Evolutionary conservation across 1,140 invertebrate species (phyloP), one percentile per base, ranked within the genome.

Genomic region (Acromyrmex echinatior): DNA sequence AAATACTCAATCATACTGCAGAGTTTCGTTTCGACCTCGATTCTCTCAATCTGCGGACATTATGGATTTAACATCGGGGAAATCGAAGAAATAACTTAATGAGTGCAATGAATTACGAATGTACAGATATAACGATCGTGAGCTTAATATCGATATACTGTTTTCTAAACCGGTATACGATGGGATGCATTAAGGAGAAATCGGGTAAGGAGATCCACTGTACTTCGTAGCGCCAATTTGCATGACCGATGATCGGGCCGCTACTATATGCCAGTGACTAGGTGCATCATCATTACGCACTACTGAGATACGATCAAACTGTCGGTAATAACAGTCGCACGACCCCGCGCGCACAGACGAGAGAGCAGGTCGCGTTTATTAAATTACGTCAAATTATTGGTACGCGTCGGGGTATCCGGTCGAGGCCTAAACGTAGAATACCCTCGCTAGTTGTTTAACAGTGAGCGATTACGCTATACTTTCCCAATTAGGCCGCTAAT

Each of bases 301-400:
- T 86, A 79, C 80, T 78, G 86, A 92, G 91, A 91, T 93, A 92
- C 91, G 93, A 93, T 93, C 92, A 93, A 93, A 93, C 92, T 93
- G 89, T 93, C 92, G 71, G 89, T 93, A 93, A 93, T 93, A 92
- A 93, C 92, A 93, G 90, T 88, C 92, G 82, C 87, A 86, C 86
- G 92, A 89, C 81, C 90, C 84, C 76, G 88, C 87, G 82, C 88
- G 79, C 88, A 86, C 84, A 91, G 86, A 91, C 90, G 87, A 77
- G 90, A 81, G 80, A 51, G 88, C 88, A 87, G 91, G 88, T 92
- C 89, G 92, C 92, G 92, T 93, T 94, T 94, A 94, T 94, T 93
- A 93, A 94, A 94, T 93, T 93, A 93, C 92, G 92, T 93, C 90
- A 93, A 93, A 93, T 93, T 93, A 93, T 93, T 93, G 92, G 91